Evolutionary conservation across 1,140 invertebrate species (phyloP).

Genomic region (Metaphire vulgaris): DNA sequence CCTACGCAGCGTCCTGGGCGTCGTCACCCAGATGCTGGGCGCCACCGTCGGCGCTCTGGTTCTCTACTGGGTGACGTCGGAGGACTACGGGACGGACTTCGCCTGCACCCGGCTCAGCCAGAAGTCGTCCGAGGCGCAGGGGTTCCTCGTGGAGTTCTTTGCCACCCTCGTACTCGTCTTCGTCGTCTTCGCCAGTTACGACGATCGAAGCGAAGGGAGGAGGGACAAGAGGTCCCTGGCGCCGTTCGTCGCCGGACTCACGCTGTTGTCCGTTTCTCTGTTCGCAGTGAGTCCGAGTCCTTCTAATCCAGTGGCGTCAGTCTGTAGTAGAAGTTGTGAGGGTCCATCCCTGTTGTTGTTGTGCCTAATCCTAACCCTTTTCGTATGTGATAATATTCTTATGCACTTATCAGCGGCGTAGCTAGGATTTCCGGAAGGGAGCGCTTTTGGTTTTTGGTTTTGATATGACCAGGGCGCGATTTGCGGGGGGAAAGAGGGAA

Average conservation of each 20-base stretch:
- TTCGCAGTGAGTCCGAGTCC: not conserved
- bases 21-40: conserved; percentile 68
- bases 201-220: not conserved
- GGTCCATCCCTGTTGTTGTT: too few species aligned
- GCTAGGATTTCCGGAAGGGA: too few species aligned
- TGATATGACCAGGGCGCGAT: too few species aligned
- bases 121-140: not conserved
- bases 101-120: not conserved
- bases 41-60: conserved; percentile 66
- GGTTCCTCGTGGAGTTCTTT: conserved; percentile 10
- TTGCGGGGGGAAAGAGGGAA: too few species aligned
- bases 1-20: conserved; percentile 61
- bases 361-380: too few species aligned
- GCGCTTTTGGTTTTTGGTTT: too few species aligned
- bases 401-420: too few species aligned
- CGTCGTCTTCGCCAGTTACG: conserved; percentile 6
- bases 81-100: not conserved
- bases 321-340: too few species aligned
- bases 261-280: not conserved
- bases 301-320: too few species aligned
- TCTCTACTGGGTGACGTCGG: conserved; percentile 41
- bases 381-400: too few species aligned
- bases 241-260: not conserved
- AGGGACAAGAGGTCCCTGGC: not conserved
- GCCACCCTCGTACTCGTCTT: not conserved